Evolutionary conservation across 1,140 invertebrate genomes (phyloP).

Genomic region (Drosophila kikkawai): DNA sequence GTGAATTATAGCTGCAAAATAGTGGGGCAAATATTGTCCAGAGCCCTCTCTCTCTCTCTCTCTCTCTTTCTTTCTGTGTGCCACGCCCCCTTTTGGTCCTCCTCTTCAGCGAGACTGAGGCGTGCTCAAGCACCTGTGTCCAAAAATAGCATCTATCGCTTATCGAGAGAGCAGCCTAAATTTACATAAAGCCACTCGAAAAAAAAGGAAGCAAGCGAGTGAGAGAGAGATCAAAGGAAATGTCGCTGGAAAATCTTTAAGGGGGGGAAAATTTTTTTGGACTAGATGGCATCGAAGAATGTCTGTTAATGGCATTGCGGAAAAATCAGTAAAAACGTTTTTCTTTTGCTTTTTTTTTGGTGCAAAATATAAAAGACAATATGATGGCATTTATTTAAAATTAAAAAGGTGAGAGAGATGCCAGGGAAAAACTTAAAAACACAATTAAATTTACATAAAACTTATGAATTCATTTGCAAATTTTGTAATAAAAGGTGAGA

Average conservation of each 20-base stretch:
- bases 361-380: background rate
- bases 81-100: background rate
- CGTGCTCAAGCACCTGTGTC: constrained; percentile 44
- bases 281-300: constrained; percentile 16
- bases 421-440: background rate
- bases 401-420: background rate
- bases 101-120: constrained; percentile 7
- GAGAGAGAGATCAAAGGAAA: constrained; percentile 39
- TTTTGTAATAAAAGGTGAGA: background rate
- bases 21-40: constrained; percentile 44
- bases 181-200: constrained; percentile 25
- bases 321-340: background rate
- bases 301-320: constrained; percentile 15
- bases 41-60: background rate
- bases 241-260: constrained; percentile 3
- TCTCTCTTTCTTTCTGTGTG: too few relatives aligned
- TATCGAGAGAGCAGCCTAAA: constrained; percentile 51
- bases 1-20: constrained; percentile 73
- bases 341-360: background rate
- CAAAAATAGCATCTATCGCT: constrained; percentile 41
- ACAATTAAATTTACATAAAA: background rate
- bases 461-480: background rate
- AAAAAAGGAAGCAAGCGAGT: background rate
- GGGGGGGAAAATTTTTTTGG: background rate
- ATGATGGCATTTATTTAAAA: background rate